phyloP scores from a whole-genome alignment of 1,140 invertebrate genomes.

The Drosophila littoralis region DNA sequence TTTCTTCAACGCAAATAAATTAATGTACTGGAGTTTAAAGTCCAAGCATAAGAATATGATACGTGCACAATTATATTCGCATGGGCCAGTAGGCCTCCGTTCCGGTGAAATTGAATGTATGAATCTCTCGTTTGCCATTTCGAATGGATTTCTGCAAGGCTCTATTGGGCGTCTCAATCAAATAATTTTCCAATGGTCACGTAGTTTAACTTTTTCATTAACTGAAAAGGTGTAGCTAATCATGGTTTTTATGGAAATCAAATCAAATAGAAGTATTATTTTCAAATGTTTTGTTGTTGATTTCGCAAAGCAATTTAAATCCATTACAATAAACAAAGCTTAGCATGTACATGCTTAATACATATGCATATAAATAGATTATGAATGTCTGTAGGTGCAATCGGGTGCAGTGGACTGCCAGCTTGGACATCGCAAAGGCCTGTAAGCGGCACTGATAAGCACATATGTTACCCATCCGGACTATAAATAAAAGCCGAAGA shows the following conservation, averaged over 20 bases:
- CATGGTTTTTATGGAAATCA: slow-evolving; percentile 2
- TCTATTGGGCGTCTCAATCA: no score
- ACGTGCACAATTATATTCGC: no score
- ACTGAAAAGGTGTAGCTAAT: background rate
- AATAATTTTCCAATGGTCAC: no score
- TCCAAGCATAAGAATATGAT: no score
- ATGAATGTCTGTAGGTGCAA: slow-evolving; percentile 51
- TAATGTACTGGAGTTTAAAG: no score
- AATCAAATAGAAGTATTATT: slow-evolving; percentile 3
- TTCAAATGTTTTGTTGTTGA: slow-evolving; percentile 5
- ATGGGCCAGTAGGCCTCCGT: no score
- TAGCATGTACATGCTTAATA: background rate
- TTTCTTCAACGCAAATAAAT: no score
- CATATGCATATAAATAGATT: background rate
- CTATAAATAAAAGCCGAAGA: slow-evolving; percentile 59
- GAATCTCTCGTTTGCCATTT: no score
- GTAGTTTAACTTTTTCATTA: background rate
- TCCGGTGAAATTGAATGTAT: no score
- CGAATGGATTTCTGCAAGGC: no score
- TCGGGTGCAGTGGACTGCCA: slow-evolving; percentile 55
- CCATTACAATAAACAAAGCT: background rate
- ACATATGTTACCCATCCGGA: slow-evolving; percentile 10
- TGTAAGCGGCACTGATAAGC: slow-evolving; percentile 55
- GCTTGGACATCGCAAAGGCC: slow-evolving; percentile 33
- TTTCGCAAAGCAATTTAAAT: slow-evolving; percentile 6